Evolutionary conservation across 2,113 vertebrate genomes (phyloP).

Genomic region (Amphiprion ocellaris): DNA sequence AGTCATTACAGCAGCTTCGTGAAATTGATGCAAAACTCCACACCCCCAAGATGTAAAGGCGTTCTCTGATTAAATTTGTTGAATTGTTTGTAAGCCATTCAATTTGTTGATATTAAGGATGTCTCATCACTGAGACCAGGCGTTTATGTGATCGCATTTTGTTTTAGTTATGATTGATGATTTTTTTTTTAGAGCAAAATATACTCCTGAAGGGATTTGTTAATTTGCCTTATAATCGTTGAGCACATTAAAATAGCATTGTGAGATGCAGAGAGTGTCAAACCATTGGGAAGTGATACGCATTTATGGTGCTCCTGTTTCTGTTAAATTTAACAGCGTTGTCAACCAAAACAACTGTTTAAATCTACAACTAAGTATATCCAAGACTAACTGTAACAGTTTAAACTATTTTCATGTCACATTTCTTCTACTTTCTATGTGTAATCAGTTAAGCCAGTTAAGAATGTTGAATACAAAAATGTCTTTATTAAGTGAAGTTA

Average conservation of each 20-base stretch:
- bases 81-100: conserved; percentile 41
- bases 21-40: conserved; percentile 74
- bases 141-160: conserved; percentile 16
- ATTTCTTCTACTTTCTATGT: no score
- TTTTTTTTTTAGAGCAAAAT: conserved; percentile 26
- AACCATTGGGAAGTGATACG: no score
- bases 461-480: no score
- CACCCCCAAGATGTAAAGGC: conserved; percentile 64
- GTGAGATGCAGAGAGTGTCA: neutral
- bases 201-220: neutral
- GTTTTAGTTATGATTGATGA: conserved; percentile 64
- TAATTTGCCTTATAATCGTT: neutral
- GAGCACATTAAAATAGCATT: neutral
- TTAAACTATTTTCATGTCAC: no score
- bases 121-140: conserved; percentile 34
- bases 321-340: no score
- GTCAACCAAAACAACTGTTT: no score
- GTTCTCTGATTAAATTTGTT: conserved; percentile 64
- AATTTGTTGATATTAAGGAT: conserved; percentile 57
- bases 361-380: no score
- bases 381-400: no score
- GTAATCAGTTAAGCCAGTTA: no score
- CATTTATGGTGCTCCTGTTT: no score
- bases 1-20: conserved; percentile 69
- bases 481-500: no score